Evolutionary conservation across 2,888 invertebrate genomes (phyloP).

Genomic region (Drosophila pseudotalamancana): DNA sequence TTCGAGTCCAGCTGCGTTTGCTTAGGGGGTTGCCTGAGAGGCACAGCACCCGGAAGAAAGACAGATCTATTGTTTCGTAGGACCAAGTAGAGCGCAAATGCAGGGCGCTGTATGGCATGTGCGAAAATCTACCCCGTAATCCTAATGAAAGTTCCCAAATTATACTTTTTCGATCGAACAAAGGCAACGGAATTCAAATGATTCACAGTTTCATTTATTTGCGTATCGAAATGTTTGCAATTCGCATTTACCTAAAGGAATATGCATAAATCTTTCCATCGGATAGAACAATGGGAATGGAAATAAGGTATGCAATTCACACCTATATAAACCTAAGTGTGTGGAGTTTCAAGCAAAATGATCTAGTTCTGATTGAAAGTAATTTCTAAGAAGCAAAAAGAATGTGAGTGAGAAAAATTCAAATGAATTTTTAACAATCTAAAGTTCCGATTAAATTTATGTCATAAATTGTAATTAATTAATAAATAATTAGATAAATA

Average conservation of each 20-base stretch:
- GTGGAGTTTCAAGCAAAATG: neutral
- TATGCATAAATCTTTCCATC: slow-evolving; percentile 58
- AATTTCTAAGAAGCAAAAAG: too few relatives aligned
- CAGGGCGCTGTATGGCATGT: slow-evolving; percentile 48
- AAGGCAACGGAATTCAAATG: slow-evolving; percentile 52
- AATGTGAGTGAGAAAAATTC: too few relatives aligned
- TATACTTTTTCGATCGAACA: slow-evolving; percentile 41
- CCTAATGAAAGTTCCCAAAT: slow-evolving; percentile 53
- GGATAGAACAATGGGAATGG: slow-evolving; percentile 17
- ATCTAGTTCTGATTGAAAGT: neutral
- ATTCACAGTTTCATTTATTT: slow-evolving; percentile 57
- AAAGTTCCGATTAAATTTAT: too few relatives aligned
- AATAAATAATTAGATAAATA: too few relatives aligned
- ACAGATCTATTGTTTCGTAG: slow-evolving; percentile 39
- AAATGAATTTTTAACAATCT: too few relatives aligned
- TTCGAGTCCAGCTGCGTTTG: slow-evolving; percentile 56
- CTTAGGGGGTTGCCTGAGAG: slow-evolving; percentile 36
- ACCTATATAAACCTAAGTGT: neutral
- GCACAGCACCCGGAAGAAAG: slow-evolving; percentile 39
- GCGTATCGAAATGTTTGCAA: slow-evolving; percentile 67
- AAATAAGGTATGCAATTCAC: neutral
- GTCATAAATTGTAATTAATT: too few relatives aligned
- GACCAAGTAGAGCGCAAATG: slow-evolving; percentile 52
- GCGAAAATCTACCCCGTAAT: slow-evolving; percentile 76
- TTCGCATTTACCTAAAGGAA: slow-evolving; percentile 36